Percentiles rank a stretch among this genome's conserved stretches.
Evolutionary conservation across 2,888 invertebrate species (phyloP).

Genomic region (Clanis bilineata): DNA sequence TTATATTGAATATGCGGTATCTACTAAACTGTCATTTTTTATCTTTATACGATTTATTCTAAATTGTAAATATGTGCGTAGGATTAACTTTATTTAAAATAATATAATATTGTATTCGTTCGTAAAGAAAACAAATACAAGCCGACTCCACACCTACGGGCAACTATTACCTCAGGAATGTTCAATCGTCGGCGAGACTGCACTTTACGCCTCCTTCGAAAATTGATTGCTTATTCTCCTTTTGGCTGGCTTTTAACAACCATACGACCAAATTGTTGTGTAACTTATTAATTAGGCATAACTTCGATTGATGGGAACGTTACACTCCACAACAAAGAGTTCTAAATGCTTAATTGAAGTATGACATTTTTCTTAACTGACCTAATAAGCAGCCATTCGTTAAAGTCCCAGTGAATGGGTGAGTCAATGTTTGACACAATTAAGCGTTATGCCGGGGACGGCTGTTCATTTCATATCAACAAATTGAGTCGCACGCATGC

Average conservation of each 20-base stretch:
- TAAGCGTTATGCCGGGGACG: constrained; percentile 40
- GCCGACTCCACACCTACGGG: constrained; percentile 38
- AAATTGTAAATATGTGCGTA: no score
- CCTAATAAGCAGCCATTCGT: constrained; percentile 40
- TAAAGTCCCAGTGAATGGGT: constrained; percentile 36
- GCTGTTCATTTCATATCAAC: constrained; percentile 39
- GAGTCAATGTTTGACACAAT: constrained; percentile 50
- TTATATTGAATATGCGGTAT: no score
- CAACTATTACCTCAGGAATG: constrained; percentile 58
- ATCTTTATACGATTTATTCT: no score
- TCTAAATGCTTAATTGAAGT: constrained; percentile 42
- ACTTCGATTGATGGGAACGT: constrained; percentile 29
- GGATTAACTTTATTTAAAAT: no score
- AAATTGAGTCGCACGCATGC: constrained; percentile 36
- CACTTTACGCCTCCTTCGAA: constrained; percentile 64
- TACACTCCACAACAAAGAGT: constrained; percentile 25
- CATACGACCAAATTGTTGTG: constrained; percentile 50
- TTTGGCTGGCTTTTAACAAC: constrained; percentile 57
- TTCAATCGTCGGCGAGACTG: constrained; percentile 51
- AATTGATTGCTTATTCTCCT: constrained; percentile 62
- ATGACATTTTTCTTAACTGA: constrained; percentile 45
- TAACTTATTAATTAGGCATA: constrained; percentile 50
- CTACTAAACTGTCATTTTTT: no score
- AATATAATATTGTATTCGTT: neutral
- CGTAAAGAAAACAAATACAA: constrained; percentile 25